These are phyloP conservation scores for Ormyrus thymus DNA, from an alignment of 2,888 invertebrate genomes.

Conservation along the genomic window DNA sequence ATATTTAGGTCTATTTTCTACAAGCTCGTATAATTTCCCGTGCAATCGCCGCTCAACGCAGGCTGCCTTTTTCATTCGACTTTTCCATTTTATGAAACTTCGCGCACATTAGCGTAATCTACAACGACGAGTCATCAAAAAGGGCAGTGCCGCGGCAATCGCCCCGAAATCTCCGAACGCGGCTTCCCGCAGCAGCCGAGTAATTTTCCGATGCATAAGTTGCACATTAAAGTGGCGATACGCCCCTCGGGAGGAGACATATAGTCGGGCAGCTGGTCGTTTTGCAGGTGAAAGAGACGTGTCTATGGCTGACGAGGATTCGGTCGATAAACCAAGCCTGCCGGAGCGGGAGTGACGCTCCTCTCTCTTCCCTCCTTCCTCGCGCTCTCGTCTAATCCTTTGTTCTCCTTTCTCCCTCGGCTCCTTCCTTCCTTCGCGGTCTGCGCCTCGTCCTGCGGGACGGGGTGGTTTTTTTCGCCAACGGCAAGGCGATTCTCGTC, in stretches of 20 bases:
- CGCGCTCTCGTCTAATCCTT: not conserved
- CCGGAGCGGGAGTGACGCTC: slow-evolving; percentile 21
- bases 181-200: not conserved
- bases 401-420: not conserved
- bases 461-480: too few relatives aligned
- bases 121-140: too few relatives aligned
- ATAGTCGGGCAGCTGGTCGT: not conserved
- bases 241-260: not conserved
- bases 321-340: slow-evolving; percentile 41
- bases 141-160: too few relatives aligned
- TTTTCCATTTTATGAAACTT: too few relatives aligned
- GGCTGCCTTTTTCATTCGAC: too few relatives aligned
- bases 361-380: slow-evolving; percentile 12
- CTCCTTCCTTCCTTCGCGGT: not conserved
- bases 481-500: too few relatives aligned
- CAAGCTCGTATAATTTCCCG: too few relatives aligned
- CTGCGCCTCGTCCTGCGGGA: too few relatives aligned
- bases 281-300: not conserved
- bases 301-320: slow-evolving; percentile 27
- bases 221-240: not conserved
- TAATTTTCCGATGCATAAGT: slow-evolving; percentile 7
- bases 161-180: too few relatives aligned
- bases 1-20: too few relatives aligned
- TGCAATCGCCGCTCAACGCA: too few relatives aligned
- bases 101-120: too few relatives aligned